Evolutionary conservation across 2,888 invertebrate genomes (phyloP).

Genomic region (Syrphus vitripennis): DNA sequence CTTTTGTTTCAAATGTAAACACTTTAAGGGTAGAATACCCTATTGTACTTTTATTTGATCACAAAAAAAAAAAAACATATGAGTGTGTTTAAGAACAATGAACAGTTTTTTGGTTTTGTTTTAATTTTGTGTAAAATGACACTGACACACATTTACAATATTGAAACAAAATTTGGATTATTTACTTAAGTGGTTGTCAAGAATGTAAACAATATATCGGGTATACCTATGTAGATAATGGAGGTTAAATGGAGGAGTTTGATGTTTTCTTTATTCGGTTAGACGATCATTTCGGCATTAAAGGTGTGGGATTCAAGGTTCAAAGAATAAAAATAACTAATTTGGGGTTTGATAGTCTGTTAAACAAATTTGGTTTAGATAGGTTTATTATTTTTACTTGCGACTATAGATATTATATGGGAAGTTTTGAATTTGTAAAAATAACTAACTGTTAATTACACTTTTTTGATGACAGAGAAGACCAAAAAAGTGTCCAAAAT

Average conservation of each 20-base stretch:
- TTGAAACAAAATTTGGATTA: conserved; percentile 38
- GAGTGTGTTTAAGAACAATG: not conserved
- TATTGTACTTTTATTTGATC: not conserved
- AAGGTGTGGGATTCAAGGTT: conserved; percentile 5
- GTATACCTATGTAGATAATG: not conserved
- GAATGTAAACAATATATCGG: conserved; percentile 11
- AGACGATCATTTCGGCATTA: not conserved
- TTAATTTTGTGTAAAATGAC: conserved; percentile 29
- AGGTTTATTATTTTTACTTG: no score
- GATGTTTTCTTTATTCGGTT: not conserved
- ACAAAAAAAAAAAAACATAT: no score
- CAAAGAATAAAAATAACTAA: no score
- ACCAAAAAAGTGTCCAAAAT: no score
- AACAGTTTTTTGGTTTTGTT: not conserved
- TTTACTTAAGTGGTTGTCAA: conserved; percentile 55
- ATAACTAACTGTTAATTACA: no score
- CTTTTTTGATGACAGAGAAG: no score
- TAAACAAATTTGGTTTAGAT: no score
- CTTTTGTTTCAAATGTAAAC: conserved; percentile 47
- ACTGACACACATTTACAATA: conserved; percentile 23
- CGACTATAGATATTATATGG: no score
- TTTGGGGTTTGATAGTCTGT: no score
- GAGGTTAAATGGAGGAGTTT: conserved; percentile 8
- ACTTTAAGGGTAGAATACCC: conserved; percentile 33
- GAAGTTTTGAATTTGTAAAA: no score